A percentile compares a stretch with the other conserved stretches of the same genome.
Evolutionary conservation across 2,113 vertebrate species (phyloP).

Genomic region (Gasterosteus aculeatus): DNA sequence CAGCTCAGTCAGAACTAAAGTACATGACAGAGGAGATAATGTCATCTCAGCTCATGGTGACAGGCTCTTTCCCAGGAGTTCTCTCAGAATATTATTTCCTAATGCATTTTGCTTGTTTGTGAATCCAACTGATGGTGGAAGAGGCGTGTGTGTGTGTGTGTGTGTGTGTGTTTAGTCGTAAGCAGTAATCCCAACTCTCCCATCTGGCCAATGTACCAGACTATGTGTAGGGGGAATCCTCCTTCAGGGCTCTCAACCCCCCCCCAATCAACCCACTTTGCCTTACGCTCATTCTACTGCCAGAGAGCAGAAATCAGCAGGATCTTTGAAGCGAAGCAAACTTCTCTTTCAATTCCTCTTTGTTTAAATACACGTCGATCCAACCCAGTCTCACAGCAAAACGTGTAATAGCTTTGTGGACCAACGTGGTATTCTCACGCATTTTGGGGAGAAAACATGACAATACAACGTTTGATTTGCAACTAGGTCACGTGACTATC

Average conservation of each 20-base stretch:
- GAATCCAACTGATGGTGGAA: neutral
- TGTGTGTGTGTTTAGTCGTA: slow-evolving; percentile 10
- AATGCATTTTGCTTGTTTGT: slow-evolving; percentile 1
- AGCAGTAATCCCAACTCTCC: slow-evolving; percentile 56
- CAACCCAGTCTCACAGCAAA: no score
- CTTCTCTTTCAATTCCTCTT: neutral
- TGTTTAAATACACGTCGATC: neutral
- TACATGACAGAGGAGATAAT: slow-evolving; percentile 2
- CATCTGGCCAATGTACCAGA: slow-evolving; percentile 58
- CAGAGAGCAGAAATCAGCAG: neutral
- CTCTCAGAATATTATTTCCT: neutral
- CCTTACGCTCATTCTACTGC: neutral
- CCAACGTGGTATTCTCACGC: no score
- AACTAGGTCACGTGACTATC: no score
- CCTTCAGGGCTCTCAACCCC: slow-evolving; percentile 9
- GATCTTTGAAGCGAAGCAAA: neutral
- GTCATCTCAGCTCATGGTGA: slow-evolving; percentile 8
- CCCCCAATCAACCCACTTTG: slow-evolving; percentile 5
- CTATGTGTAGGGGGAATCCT: slow-evolving; percentile 31
- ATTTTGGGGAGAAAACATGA: no score
- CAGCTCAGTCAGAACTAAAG: neutral
- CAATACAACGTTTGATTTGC: no score
- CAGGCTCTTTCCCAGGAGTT: neutral
- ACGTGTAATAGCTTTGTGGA: no score
- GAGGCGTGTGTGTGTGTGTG: neutral